phyloP scores from a whole-genome alignment of 2,797 vertebrate species.

The Protosalanx chinensis region DNA sequence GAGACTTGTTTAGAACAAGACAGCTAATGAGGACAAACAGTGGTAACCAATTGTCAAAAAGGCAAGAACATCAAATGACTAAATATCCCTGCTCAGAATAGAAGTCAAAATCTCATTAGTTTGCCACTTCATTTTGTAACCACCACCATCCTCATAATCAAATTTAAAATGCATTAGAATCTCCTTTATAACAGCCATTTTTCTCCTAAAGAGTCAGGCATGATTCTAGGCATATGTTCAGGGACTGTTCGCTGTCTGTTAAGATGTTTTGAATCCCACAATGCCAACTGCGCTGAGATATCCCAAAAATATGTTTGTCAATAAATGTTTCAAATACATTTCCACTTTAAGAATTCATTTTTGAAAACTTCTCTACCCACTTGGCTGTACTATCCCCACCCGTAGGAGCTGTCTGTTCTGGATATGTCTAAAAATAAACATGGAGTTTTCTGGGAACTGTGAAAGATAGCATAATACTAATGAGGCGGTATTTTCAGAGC shows the following conservation, averaged over 20 bases:
- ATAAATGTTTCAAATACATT: not conserved
- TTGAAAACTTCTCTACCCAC: not conserved
- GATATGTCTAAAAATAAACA: conserved; percentile 66
- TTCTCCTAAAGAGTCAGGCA: not conserved
- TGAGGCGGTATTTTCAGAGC: conserved; percentile 42
- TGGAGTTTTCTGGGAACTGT: conserved; percentile 64
- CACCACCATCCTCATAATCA: not conserved
- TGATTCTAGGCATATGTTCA: not conserved
- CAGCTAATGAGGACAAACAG: not conserved
- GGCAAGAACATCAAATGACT: not conserved
- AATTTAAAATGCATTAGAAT: too few relatives aligned
- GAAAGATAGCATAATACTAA: conserved; percentile 66
- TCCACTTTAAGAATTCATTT: not conserved
- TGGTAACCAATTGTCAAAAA: not conserved
- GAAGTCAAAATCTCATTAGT: not conserved
- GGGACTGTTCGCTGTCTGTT: not conserved
- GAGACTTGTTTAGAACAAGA: not conserved
- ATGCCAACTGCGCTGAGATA: not conserved
- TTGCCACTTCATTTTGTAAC: too few relatives aligned
- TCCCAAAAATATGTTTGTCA: not conserved
- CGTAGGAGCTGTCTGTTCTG: conserved; percentile 52
- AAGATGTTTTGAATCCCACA: too few relatives aligned
- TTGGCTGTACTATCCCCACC: not conserved
- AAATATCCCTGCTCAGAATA: not conserved
- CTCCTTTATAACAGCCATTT: not conserved